Evolutionary conservation across 2,797 vertebrate genomes (phyloP).

Genomic region (Paguma larvata): DNA sequence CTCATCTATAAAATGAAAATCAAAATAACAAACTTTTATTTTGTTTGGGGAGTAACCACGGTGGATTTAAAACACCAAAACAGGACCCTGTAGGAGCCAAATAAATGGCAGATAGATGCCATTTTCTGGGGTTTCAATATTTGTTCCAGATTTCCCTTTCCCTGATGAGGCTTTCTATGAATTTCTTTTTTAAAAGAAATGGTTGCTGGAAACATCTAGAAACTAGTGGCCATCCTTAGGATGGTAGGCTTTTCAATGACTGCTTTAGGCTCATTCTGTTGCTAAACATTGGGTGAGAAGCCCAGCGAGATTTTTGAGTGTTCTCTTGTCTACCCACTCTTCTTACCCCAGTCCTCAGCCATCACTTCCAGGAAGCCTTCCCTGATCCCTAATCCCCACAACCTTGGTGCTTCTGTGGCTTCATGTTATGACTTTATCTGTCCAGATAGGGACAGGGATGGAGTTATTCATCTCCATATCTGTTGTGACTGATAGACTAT

Average conservation of each 20-base stretch:
- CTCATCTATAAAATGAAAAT: neutral
- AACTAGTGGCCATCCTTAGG: neutral
- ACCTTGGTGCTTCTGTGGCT: neutral
- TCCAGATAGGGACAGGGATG: neutral
- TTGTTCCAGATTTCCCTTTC: neutral
- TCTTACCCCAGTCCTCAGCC: neutral
- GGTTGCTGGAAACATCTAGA: neutral
- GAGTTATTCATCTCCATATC: neutral
- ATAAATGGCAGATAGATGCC: neutral
- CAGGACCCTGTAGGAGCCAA: neutral
- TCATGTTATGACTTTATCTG: neutral
- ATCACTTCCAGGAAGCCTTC: neutral
- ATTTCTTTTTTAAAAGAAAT: constrained; percentile 17
- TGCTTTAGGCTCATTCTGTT: neutral
- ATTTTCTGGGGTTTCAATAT: neutral
- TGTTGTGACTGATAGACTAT: neutral
- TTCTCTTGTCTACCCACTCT: neutral
- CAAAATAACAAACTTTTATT: neutral
- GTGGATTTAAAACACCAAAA: neutral
- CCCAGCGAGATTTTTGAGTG: neutral
- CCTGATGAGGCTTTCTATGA: neutral
- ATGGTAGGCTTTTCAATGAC: neutral
- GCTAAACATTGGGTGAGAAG: neutral
- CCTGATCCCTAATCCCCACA: neutral
- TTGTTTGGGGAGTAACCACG: neutral